These are phyloP conservation scores for Acleris sparsana DNA, from an alignment of 2,888 invertebrate species.

Conservation along the genomic window DNA sequence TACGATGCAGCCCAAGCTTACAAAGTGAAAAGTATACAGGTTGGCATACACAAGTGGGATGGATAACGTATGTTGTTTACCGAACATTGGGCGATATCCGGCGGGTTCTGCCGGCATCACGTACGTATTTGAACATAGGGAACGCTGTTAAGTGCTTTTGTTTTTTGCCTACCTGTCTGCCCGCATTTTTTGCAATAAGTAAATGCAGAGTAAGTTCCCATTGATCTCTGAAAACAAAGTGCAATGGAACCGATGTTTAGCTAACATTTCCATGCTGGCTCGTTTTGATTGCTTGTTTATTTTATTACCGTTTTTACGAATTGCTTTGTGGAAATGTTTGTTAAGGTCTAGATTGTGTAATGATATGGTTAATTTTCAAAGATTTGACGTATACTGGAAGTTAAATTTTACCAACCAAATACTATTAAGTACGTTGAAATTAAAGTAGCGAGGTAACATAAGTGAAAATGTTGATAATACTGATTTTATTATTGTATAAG, in stretches of 20 bases:
- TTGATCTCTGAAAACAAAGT: background rate
- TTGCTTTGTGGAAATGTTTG: no score
- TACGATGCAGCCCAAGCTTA: slow-evolving; percentile 5
- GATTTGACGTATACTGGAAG: no score
- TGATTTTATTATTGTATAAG: no score
- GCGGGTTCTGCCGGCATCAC: slow-evolving; percentile 29
- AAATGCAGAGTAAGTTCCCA: slow-evolving; percentile 1
- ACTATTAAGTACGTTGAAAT: no score
- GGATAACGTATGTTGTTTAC: slow-evolving; percentile 35
- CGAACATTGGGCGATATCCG: slow-evolving; percentile 35
- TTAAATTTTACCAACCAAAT: no score
- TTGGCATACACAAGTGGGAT: slow-evolving; percentile 34
- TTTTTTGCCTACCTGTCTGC: slow-evolving; percentile 32
- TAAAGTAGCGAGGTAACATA: no score
- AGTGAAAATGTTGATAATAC: no score
- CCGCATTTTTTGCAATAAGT: slow-evolving; percentile 4
- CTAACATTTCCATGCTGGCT: background rate
- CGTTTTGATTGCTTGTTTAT: no score
- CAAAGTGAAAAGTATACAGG: slow-evolving; percentile 35
- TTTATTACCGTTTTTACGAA: no score
- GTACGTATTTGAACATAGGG: slow-evolving; percentile 32
- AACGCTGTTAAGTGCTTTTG: slow-evolving; percentile 30
- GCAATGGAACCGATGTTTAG: background rate
- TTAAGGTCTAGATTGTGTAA: no score
- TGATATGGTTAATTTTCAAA: no score